Percentiles rank a stretch among this genome's conserved stretches.
Conservation (phyloP, 2,888 invertebrate species). For the Eupsilia transversa region DNA sequence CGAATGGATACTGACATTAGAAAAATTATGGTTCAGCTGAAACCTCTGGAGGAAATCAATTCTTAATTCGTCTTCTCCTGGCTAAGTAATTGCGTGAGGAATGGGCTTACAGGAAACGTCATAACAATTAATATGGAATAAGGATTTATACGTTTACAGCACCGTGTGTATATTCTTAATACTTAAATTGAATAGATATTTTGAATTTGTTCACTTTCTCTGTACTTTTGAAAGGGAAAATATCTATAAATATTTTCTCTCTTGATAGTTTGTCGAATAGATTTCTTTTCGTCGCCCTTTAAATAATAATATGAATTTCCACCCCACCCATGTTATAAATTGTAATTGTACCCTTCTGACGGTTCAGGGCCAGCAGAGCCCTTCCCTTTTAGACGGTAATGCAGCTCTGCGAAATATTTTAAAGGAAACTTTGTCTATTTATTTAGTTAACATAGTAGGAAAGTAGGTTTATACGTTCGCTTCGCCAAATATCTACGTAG, state of each 20-base stretch:
- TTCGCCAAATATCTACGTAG: background rate
- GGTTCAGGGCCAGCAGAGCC: constrained; percentile 34
- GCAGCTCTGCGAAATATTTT: constrained; percentile 30
- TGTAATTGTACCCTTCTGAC: constrained; percentile 41
- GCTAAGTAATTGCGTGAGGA: background rate
- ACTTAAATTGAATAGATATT: background rate
- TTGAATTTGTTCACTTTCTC: background rate
- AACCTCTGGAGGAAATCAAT: background rate
- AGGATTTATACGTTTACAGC: background rate
- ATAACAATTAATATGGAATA: background rate
- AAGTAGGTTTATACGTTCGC: background rate
- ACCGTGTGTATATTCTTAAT: background rate
- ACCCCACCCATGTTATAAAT: constrained; percentile 37
- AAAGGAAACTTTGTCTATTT: constrained; percentile 12
- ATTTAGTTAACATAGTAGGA: background rate
- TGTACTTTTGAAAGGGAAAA: background rate
- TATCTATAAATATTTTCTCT: too few species aligned
- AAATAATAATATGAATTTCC: constrained; percentile 36
- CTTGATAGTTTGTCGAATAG: constrained; percentile 22
- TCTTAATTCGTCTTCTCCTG: background rate
- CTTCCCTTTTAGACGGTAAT: constrained; percentile 39
- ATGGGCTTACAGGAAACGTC: background rate
- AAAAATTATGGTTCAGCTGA: background rate
- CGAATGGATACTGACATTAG: background rate
- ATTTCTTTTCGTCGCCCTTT: constrained; percentile 13